Base-by-base conservation (phyloP, 2,113 vertebrate genomes). In the Ophthalmolycus amberensis region DNA sequence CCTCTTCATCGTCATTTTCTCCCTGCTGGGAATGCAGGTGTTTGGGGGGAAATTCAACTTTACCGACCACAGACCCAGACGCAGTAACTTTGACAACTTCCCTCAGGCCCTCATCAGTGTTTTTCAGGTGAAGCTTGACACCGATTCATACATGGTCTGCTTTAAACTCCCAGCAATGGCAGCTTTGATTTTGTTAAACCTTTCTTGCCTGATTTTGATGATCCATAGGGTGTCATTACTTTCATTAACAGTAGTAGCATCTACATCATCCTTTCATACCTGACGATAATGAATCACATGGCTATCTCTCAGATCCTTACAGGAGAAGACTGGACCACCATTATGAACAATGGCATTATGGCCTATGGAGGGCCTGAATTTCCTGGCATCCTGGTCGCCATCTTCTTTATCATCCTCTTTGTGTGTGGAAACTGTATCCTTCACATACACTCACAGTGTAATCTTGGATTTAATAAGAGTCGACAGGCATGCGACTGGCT, bases 351-450 rank as follows among this genome's bases (percentile, higher is more conserved):
- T 20, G 98, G 97, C 16, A 97, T 99, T 84, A 96, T 98, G 97
- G 96, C 98, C 60, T 97, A 97, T 0, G 98, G 98, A 1, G 98
- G 98, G 12, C 98, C 98, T 0, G 91, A 93, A 37, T 95, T 97
- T 73, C 97, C 98, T 0, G 98, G 98, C 18, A 95, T 99, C 92
- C 93, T 97, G 3, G 97, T 98, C 71, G 95, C 96, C 94, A 96
- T 99, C 75, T 99, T 97, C 85, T 99, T 99, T 81, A 94, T 99
- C 91, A 92, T 99, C 90, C 96, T 99, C 60, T 99, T 96, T 0
- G 94, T 99, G 56, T 97, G 96, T 85, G 98, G 98, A 87, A 99
- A 99, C 91, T 99, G 98, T 98, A 99, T 99, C 98, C 97, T 94
- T 89, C 37, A 42, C 20, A 37, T 8, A 4, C 5, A 5, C 32